phyloP scores from a whole-genome alignment of 2,113 vertebrate species.

The Willisornis vidua region DNA sequence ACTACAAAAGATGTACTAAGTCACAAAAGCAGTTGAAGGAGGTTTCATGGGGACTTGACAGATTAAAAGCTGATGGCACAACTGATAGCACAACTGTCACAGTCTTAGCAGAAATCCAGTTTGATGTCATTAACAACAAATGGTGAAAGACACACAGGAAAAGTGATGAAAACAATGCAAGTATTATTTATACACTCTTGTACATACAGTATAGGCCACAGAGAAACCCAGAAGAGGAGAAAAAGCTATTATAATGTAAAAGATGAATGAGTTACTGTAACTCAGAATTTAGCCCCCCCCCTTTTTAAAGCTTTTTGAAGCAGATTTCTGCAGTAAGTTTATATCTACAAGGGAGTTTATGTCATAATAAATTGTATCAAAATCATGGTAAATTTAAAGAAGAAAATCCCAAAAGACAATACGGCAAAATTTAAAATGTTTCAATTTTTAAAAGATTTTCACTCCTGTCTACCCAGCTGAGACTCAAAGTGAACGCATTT shows the following conservation, averaged over 20 bases:
- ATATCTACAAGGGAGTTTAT: neutral
- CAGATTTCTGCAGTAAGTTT: neutral
- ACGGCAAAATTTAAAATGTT: neutral
- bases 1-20: neutral
- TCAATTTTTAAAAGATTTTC: conserved; percentile 1
- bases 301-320: neutral
- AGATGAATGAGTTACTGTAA: neutral
- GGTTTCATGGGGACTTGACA: neutral
- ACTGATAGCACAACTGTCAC: neutral
- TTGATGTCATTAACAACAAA: conserved; percentile 46
- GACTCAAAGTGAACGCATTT: neutral
- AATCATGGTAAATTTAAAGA: neutral
- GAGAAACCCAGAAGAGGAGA: neutral
- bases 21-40: neutral
- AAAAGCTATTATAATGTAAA: neutral
- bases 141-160: neutral
- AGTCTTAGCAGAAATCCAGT: neutral
- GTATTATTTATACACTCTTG: neutral
- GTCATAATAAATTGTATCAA: neutral
- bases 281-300: neutral
- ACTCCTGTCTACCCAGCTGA: neutral
- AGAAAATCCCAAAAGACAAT: neutral
- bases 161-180: neutral
- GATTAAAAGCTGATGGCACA: conserved; percentile 1
- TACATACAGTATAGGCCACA: neutral